These are phyloP conservation scores for Jaculus jaculus DNA, from an alignment of 2,113 vertebrate genomes.

Conservation along the genomic window DNA sequence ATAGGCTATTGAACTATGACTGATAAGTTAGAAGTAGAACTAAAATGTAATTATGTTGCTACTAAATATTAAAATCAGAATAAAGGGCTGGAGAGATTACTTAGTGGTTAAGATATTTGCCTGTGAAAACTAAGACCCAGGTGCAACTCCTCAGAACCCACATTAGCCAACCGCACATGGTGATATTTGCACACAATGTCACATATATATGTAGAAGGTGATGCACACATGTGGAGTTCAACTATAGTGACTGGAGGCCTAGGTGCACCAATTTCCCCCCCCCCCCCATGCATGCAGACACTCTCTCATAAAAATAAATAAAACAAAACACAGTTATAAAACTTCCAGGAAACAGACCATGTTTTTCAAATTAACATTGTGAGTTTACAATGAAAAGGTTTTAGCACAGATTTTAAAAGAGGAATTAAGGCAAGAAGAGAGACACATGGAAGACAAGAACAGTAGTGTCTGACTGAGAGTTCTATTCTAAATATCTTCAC, in stretches of 20 bases:
- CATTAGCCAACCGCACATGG: too few species aligned
- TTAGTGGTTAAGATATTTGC: too few species aligned
- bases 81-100: not conserved
- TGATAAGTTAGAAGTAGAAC: not conserved
- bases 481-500: not conserved
- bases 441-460: not conserved
- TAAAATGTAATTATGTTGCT: not conserved
- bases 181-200: too few species aligned
- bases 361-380: not conserved
- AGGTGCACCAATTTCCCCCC: too few species aligned
- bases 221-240: too few species aligned
- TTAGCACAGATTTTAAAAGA: not conserved
- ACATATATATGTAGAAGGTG: too few species aligned
- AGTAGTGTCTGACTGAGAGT: not conserved
- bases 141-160: too few species aligned
- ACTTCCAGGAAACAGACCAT: not conserved
- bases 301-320: not conserved
- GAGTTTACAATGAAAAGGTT: not conserved
- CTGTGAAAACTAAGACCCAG: too few species aligned
- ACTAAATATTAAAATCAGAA: conserved; percentile 5
- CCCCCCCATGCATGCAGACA: too few species aligned
- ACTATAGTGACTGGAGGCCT: too few species aligned
- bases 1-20: not conserved
- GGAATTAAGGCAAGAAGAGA: not conserved
- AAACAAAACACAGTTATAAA: not conserved